Evolutionary conservation across 2,888 invertebrate genomes (phyloP), one percentile per base, ranked within the genome.

Genomic region (Ophion ellenae): DNA sequence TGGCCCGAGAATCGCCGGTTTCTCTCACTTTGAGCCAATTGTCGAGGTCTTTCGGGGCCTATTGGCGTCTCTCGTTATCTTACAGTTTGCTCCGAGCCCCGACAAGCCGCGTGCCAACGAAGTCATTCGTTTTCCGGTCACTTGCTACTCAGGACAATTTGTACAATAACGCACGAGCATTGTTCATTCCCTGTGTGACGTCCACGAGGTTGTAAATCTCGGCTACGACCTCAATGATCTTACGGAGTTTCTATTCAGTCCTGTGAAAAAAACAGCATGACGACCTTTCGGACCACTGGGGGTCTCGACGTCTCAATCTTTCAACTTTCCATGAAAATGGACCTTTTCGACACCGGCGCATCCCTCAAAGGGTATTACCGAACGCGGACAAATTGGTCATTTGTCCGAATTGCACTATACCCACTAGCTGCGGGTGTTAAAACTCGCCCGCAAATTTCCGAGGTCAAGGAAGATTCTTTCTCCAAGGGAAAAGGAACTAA

Each of bases 201-300:
- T 67, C 20, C 75, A 61, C 61, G 67, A 57, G 75, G 84, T 67
- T 81, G 79, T 86, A 86, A 86, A 84, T 84, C 86, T 75, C 40
- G 67, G 9, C 40, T 36, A 59, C 45, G 10, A 61, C 70, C 17
- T n/a, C 20, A 66, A 10, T 24, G 57, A 53, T 6, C 20, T 78
- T 47, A 53, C 66, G 32, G 28, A 32, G 28, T 36, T 17, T 63
- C 61, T 20, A 28, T 6, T 59, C 24, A 61, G 53, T 17, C 20
- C 11, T 59, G 53, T 79, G 14, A 28, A 71, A 83, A 6, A 73
- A 11, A 6, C 17, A 64, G 24, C 20, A 14, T 10, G n/a, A 63
- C 61, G 64, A 84, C 74, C 81, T 78, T 78, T 28, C 36, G 10
- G 40, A 36, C 59, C 61, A 61, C 73, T 53, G 70, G 81, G 75